phyloP scores from a whole-genome alignment of 2,888 invertebrate species.

The Archips xylosteana region DNA sequence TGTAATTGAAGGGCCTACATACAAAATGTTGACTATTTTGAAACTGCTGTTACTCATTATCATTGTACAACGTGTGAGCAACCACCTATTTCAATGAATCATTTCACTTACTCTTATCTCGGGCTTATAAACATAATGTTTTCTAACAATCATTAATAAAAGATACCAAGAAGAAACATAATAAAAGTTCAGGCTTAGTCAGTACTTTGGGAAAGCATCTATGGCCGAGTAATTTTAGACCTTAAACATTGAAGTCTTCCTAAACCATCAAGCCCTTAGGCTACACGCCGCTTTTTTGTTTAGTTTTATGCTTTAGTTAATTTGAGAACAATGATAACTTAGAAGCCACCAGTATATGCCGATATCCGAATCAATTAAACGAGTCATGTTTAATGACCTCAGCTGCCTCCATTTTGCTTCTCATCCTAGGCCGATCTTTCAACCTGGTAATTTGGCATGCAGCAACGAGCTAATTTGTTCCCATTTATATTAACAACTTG shows the following conservation, averaged over 20 bases:
- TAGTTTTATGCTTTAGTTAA: neutral
- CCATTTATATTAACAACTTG: conserved; percentile 26
- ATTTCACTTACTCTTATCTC: conserved; percentile 7
- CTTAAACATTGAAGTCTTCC: too few relatives aligned
- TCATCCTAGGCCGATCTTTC: conserved; percentile 4
- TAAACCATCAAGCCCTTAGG: neutral
- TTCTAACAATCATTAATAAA: neutral
- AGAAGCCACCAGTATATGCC: neutral
- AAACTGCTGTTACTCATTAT: conserved; percentile 28
- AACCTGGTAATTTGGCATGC: conserved; percentile 10
- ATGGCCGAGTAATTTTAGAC: neutral
- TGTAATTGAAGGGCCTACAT: conserved; percentile 46
- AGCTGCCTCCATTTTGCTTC: neutral
- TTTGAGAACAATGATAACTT: neutral
- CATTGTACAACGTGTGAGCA: conserved; percentile 11
- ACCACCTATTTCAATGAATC: conserved; percentile 15
- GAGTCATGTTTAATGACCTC: neutral
- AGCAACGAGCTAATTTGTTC: conserved; percentile 12
- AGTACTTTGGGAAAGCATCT: neutral
- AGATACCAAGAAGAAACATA: neutral
- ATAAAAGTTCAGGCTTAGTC: too few relatives aligned
- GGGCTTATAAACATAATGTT: neutral
- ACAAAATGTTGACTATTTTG: conserved; percentile 40
- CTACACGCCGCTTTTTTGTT: neutral
- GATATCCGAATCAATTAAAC: neutral